phyloP scores from a whole-genome alignment of 1,140 invertebrate species.

The Aphaenogaster rudis region DNA sequence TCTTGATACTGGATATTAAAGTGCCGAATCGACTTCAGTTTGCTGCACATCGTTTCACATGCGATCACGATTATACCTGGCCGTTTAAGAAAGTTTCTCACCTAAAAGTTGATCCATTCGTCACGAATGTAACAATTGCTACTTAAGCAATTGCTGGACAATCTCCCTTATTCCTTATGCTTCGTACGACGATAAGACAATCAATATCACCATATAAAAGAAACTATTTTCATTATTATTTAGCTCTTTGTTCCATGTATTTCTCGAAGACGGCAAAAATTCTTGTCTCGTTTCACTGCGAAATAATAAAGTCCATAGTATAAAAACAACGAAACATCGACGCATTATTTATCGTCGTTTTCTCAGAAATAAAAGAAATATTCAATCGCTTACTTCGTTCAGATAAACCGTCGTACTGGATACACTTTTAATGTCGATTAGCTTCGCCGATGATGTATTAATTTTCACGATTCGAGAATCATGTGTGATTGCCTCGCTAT shows the following conservation, averaged over 20 bases:
- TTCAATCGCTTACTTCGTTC: neutral
- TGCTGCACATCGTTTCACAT: neutral
- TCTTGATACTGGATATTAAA: constrained; percentile 27
- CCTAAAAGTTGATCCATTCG: neutral
- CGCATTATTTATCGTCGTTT: neutral
- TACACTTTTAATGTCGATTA: constrained; percentile 15
- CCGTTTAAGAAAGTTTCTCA: neutral
- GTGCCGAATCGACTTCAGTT: constrained; percentile 14
- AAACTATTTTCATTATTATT: constrained; percentile 10
- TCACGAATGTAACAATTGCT: neutral
- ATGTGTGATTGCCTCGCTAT: neutral
- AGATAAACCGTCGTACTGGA: neutral
- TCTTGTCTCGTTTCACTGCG: neutral
- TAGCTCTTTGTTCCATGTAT: neutral
- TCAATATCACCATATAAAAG: neutral
- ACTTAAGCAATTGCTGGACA: neutral
- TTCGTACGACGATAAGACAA: neutral
- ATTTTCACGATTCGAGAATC: neutral
- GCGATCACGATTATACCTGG: neutral
- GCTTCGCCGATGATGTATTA: neutral
- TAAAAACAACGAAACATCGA: neutral
- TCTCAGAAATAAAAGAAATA: constrained; percentile 4
- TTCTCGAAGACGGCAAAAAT: neutral
- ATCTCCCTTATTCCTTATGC: neutral
- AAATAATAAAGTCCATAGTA: neutral